Evolutionary conservation across 1,140 invertebrate genomes (phyloP).

Genomic region (Acarapis woodi): DNA sequence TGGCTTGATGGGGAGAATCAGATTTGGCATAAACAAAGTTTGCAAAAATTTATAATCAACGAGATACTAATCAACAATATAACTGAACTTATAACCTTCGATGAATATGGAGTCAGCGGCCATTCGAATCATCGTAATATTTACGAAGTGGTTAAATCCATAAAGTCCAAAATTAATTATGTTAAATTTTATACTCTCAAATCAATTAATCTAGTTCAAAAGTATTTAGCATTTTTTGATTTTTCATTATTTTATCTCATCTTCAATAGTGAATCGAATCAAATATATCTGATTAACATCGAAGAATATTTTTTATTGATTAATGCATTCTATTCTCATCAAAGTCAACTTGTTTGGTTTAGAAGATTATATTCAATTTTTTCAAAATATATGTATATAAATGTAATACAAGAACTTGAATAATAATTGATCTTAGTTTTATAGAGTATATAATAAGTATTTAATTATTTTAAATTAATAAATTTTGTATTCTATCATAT

Average conservation of each 20-base stretch:
- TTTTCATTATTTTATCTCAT: slow-evolving; percentile 25
- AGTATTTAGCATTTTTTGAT: slow-evolving; percentile 56
- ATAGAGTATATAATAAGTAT: too few species aligned
- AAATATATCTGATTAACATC: neutral
- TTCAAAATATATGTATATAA: slow-evolving; percentile 65
- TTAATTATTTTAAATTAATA: too few species aligned
- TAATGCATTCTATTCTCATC: slow-evolving; percentile 49
- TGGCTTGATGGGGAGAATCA: neutral
- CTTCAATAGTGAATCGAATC: slow-evolving; percentile 1
- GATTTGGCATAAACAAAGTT: neutral
- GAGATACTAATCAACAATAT: neutral
- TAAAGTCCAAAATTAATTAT: neutral
- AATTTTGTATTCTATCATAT: too few species aligned
- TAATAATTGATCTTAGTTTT: too few species aligned
- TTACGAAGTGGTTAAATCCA: slow-evolving; percentile 35
- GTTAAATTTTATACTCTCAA: slow-evolving; percentile 37
- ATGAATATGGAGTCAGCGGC: slow-evolving; percentile 43
- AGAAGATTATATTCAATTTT: slow-evolving; percentile 58
- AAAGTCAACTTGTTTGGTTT: slow-evolving; percentile 74
- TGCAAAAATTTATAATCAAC: neutral
- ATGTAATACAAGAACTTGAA: too few species aligned
- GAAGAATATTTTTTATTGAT: slow-evolving; percentile 1
- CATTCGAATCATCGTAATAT: slow-evolving; percentile 64
- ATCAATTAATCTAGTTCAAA: slow-evolving; percentile 49
- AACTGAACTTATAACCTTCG: slow-evolving; percentile 45